Evolutionary conservation across 2,113 vertebrate species (phyloP).

Genomic region (Peromyscus polionotus): DNA sequence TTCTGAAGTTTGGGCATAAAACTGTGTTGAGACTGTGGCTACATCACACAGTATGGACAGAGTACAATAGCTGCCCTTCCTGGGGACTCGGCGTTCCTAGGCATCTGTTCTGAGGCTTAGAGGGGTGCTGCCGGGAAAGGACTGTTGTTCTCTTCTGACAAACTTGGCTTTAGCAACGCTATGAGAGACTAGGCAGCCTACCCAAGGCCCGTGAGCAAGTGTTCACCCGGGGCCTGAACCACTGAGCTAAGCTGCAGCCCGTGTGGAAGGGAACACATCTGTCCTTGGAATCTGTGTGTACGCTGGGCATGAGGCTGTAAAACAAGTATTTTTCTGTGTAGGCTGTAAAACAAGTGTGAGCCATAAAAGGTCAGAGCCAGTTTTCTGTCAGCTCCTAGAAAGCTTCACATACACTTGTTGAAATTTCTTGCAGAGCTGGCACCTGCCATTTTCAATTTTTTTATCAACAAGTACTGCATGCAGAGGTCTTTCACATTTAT

Average conservation of each 20-base stretch:
- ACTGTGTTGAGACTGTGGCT: background rate
- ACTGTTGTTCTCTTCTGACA: background rate
- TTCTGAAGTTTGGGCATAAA: conserved; percentile 38
- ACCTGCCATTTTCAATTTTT: background rate
- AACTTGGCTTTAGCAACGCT: background rate
- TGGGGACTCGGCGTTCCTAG: background rate
- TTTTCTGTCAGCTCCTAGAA: background rate
- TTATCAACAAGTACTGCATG: background rate
- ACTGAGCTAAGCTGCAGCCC: too few relatives aligned
- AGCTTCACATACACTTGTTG: background rate
- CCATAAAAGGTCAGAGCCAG: background rate
- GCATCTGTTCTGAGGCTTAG: background rate
- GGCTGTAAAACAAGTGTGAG: background rate
- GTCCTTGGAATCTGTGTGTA: background rate
- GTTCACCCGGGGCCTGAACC: background rate
- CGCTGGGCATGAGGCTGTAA: background rate
- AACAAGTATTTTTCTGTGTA: background rate
- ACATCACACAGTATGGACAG: background rate
- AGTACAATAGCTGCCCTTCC: background rate
- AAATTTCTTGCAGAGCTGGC: background rate
- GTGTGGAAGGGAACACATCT: background rate
- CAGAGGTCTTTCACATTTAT: background rate
- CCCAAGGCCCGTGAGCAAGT: background rate
- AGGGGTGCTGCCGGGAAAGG: background rate
- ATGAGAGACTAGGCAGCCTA: background rate